Conservation (phyloP, 2,797 vertebrate species). For the Aeoliscus strigatus region DNA sequence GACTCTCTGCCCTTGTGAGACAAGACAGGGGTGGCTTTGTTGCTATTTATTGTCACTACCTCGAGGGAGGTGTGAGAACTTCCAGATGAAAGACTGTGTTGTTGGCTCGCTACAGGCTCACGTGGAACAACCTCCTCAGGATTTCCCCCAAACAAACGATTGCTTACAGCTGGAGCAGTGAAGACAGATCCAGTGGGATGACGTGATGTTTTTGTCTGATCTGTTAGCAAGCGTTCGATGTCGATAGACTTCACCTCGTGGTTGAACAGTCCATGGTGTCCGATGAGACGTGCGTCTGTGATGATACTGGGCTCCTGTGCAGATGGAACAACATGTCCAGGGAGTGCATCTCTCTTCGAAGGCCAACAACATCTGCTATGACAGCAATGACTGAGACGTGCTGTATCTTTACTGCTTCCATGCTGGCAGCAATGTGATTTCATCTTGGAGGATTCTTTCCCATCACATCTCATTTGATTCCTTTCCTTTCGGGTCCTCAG, state of each 20-base stretch:
- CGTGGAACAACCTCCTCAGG: constrained; percentile 13
- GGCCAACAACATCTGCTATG: constrained; percentile 21
- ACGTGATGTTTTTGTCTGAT: constrained; percentile 38
- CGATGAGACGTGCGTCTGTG: constrained; percentile 80
- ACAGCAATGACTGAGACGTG: constrained; percentile 25
- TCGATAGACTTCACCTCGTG: constrained; percentile 84
- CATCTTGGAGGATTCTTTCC: constrained; percentile 24
- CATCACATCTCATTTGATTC: constrained; percentile 40
- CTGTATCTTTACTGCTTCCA: constrained; percentile 36
- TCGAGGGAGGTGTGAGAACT: constrained; percentile 22
- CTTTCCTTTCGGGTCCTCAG: constrained; percentile 72
- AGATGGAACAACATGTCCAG: constrained; percentile 32
- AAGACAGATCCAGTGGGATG: constrained; percentile 8
- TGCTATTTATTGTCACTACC: constrained; percentile 6
- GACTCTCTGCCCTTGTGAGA: constrained; percentile 14
- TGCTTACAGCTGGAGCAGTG: constrained; percentile 8
- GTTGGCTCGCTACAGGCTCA: too few species aligned
- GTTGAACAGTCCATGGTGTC: constrained; percentile 83
- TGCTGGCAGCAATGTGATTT: constrained; percentile 19
- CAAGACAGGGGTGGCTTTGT: constrained; percentile 5
- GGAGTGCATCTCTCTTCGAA: constrained; percentile 28
- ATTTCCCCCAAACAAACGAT: constrained; percentile 15
- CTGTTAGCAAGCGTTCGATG: constrained; percentile 78
- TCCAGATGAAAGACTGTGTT: constrained; percentile 32
- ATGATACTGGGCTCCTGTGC: constrained; percentile 75